Base-by-base conservation (phyloP, 2,888 invertebrate genomes). In the Drosophila prostipennis region DNA sequence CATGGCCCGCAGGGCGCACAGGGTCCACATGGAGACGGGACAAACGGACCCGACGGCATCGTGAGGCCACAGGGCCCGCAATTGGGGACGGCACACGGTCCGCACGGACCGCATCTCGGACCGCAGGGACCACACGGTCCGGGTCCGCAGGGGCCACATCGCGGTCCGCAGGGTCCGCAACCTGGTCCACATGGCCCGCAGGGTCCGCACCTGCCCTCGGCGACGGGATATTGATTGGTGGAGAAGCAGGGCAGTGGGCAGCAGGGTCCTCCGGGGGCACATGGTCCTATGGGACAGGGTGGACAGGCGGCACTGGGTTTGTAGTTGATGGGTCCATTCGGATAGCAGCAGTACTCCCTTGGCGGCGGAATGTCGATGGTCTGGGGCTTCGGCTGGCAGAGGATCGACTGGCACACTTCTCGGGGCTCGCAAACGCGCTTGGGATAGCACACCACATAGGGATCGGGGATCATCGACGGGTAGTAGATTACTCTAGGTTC, bases 301-400 rank as follows among this genome's bases (percentile, higher is more conserved):
- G 89, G 87, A 56, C 91, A 91, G 6, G 88, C 88, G 16, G 80
- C 76, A 58, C 86, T 90, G 10, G 89, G 87, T 48, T 89, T 89
- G 58, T 90, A 87, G 55, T 87, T 88, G 49, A 90, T 89, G 32
- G 91, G 91, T 43, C 90, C 90, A 29, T 89, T 89, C 8, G 89
- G 89, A 67, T 90, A 90, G 67, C 90, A 90, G 64, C 90, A 91
- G 64, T 90, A 91, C 63, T 91, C 91, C 34, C 79, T 70, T 2
- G 91, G 89, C 2, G 89, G 89, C 14, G 91, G 91, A 39, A 91
- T 79, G 72, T 91, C 91, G 29, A 91, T 75, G 0, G 88, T 83
- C 78, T 91, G 91, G 0, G 91, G 90, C 61, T 91, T 91, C 6
- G 91, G 91, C 69, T 91, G 91, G 60, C 91, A 91, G 34, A 91